phyloP scores from a whole-genome alignment of 64 coral and sea anemone species.

The Pocillopora damicornis region DNA sequence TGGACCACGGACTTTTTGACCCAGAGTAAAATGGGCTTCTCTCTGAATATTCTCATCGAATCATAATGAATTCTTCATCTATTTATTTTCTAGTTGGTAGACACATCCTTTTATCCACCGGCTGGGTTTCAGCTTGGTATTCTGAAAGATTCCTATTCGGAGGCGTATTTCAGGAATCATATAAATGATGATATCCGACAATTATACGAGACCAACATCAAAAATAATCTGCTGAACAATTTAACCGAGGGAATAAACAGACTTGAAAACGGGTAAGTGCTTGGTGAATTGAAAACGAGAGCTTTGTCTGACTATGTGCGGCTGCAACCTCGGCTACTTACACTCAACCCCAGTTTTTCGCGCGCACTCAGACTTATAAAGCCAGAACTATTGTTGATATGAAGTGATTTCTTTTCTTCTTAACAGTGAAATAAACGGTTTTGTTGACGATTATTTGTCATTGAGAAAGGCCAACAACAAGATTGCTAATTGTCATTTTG shows the following conservation, averaged over 20 bases:
- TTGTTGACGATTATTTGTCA: constrained; percentile 36
- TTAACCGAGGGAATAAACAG: not conserved
- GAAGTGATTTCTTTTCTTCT: not conserved
- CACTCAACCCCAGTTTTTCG: not conserved
- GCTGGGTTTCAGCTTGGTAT: constrained; percentile 34
- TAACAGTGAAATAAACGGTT: constrained; percentile 40
- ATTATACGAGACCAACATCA: constrained; percentile 23
- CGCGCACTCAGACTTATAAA: too few relatives aligned
- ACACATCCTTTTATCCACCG: constrained; percentile 21
- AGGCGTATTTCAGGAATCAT: constrained; percentile 29
- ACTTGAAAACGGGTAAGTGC: constrained; percentile 19
- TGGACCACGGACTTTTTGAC: too few relatives aligned
- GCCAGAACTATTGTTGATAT: too few relatives aligned
- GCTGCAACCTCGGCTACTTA: not conserved
- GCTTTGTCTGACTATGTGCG: too few relatives aligned
- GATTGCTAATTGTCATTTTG: not conserved
- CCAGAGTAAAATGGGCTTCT: too few relatives aligned
- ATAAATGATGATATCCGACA: not conserved
- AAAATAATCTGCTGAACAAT: not conserved
- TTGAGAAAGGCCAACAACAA: constrained; percentile 5
- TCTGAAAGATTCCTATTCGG: not conserved
- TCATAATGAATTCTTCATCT: not conserved
- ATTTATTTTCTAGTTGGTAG: constrained; percentile 4
- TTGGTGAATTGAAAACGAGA: too few relatives aligned
- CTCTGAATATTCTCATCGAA: too few relatives aligned